phyloP scores from a whole-genome alignment of 2,113 vertebrate genomes.

The Vulpes vulpes region DNA sequence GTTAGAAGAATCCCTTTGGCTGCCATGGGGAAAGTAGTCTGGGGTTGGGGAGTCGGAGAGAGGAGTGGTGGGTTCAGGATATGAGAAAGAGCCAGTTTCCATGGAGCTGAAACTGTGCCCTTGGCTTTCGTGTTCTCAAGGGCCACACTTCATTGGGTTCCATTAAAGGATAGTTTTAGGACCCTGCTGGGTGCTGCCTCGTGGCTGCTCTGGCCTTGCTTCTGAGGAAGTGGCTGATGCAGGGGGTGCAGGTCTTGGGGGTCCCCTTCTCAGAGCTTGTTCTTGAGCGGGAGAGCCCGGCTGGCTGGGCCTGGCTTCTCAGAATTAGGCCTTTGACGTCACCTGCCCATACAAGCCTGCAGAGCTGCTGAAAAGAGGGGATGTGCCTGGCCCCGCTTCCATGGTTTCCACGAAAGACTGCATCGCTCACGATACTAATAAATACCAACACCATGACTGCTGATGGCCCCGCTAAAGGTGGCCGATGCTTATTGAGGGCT shows the following conservation, averaged over 20 bases:
- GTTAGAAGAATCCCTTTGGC: neutral
- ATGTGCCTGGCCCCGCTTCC: too few species aligned
- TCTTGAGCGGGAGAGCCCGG: fast-evolving
- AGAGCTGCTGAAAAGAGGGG: neutral
- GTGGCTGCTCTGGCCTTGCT: neutral
- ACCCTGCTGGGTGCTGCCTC: neutral
- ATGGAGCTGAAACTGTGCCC: neutral
- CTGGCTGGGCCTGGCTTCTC: neutral
- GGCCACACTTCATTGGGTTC: neutral
- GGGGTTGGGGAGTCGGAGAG: neutral
- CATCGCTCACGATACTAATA: neutral
- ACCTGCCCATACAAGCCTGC: neutral
- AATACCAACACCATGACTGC: too few species aligned
- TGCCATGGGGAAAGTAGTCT: neutral
- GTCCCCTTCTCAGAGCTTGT: neutral
- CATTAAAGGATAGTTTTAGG: neutral
- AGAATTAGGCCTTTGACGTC: neutral
- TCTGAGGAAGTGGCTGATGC: neutral
- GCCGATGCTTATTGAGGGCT: too few species aligned
- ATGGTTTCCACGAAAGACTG: neutral
- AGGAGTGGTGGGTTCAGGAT: neutral
- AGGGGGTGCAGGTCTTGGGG: fast-evolving
- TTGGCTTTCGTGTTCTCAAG: neutral
- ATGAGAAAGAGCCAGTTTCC: neutral
- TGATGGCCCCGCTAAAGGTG: fast-evolving